phyloP scores from a whole-genome alignment of 2,888 invertebrate species.

The Autographa pulchrina region DNA sequence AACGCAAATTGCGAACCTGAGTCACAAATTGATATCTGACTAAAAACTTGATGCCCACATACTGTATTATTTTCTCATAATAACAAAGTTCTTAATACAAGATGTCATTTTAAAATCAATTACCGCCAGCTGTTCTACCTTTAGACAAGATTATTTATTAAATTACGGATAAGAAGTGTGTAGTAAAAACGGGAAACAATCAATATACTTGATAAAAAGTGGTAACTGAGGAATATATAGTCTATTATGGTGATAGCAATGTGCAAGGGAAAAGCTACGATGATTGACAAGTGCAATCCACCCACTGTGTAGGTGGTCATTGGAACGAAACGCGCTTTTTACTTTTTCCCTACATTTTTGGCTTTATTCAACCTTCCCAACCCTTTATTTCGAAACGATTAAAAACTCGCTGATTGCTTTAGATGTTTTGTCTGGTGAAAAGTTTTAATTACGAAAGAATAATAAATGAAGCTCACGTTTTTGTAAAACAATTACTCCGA shows the following conservation, averaged over 20 bases:
- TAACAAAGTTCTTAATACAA: constrained; percentile 17
- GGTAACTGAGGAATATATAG: constrained; percentile 44
- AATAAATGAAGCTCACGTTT: constrained; percentile 15
- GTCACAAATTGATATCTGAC: constrained; percentile 6
- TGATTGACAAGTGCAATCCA: constrained; percentile 82
- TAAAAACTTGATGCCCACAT: neutral
- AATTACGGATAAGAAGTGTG: constrained; percentile 49
- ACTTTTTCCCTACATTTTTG: constrained; percentile 66
- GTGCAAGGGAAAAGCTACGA: constrained; percentile 49
- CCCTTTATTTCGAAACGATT: constrained; percentile 73
- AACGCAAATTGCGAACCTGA: neutral
- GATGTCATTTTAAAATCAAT: constrained; percentile 40
- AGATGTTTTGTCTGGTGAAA: constrained; percentile 23
- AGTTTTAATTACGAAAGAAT: constrained; percentile 35
- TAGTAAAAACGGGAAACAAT: constrained; percentile 53
- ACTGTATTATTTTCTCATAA: neutral
- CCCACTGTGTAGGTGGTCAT: constrained; percentile 79
- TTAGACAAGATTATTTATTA: constrained; percentile 58
- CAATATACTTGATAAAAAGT: constrained; percentile 57
- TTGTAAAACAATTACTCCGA: constrained; percentile 14
- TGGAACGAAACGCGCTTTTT: constrained; percentile 69
- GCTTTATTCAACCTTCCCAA: constrained; percentile 64
- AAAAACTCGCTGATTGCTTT: constrained; percentile 74
- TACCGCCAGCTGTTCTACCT: constrained; percentile 37
- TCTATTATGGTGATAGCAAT: constrained; percentile 71